Base-by-base conservation (phyloP, 1,140 invertebrate species). In the Chymomyza costata region DNA sequence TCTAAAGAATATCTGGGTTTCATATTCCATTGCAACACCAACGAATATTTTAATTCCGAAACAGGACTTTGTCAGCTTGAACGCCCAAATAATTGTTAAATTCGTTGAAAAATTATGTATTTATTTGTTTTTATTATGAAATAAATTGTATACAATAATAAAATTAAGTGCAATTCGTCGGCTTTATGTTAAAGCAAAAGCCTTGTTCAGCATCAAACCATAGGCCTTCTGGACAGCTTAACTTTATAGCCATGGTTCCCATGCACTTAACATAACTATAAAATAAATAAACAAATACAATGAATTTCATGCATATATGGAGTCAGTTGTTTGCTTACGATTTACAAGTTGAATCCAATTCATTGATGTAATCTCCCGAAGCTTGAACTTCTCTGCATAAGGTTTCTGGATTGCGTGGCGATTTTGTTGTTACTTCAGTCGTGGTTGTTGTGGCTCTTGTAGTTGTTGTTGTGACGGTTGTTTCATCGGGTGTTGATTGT, bases 1-100 rank as follows among this genome's bases (percentile, higher is more conserved):
- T 51, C 65, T 0, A 41, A 19, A 11, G 61, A 83, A 47, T 71
- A 65, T 3, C 30, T 69, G 3, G 82, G 67, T 5, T 80, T 41
- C 71, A 35, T 54, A 5, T 80, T 55, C 35, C 55, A 65, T 47
- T 83, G 65, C 38, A 62, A 62, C 25, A 56, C 47, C 5, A 35
- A 50, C 14, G 28, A 53, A 45, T 69, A 50, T 49, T 81, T 47
- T 16, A 68, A 57, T 43, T 71, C 69, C 16, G 53, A 45, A 11
- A 71, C 45, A 13, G 52, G 13, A 46, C 38, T 39, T 0, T 84
- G 49, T 18, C 57, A 44, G 51, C 30, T 45, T 1, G 17, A 32
- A 10, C 32, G 67, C 17, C 71, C 71, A 7, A 18, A n/a, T 5
- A 56, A 63, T 18, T 78, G 71, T 25, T 74, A 8, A 64, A 18